Percentiles rank a stretch among this genome's conserved stretches.
These are phyloP conservation scores for Bhutanitis thaidina DNA, from an alignment of 2,888 invertebrate species.

Conservation along the genomic window DNA sequence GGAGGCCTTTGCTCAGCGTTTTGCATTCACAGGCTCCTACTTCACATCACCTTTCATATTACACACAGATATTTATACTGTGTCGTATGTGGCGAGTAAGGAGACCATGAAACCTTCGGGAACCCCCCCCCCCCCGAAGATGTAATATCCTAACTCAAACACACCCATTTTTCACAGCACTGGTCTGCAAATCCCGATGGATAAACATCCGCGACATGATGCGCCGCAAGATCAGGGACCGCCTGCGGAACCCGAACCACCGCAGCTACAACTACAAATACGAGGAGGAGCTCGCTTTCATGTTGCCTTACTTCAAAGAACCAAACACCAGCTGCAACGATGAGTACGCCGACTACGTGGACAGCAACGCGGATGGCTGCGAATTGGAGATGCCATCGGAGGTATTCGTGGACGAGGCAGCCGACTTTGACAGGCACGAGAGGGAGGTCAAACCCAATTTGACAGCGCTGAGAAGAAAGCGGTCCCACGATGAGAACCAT, in stretches of 20 bases:
- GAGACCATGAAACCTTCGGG: no score
- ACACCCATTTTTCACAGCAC: slow-evolving; percentile 41
- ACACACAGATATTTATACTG: no score
- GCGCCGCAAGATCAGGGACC: slow-evolving; percentile 53
- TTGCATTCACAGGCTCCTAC: no score
- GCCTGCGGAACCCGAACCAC: slow-evolving; percentile 44
- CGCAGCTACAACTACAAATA: slow-evolving; percentile 59
- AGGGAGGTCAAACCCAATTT: slow-evolving; percentile 41
- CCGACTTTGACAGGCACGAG: slow-evolving; percentile 34
- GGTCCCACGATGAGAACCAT: slow-evolving; percentile 26
- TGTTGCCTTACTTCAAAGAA: slow-evolving; percentile 57
- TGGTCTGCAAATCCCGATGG: slow-evolving; percentile 62
- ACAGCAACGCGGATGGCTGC: slow-evolving; percentile 34
- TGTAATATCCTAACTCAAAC: no score
- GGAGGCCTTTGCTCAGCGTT: no score
- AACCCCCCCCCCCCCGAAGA: no score
- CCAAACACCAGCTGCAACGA: slow-evolving; percentile 29
- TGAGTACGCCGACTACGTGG: slow-evolving; percentile 44
- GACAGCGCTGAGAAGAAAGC: slow-evolving; percentile 26
- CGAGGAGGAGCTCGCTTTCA: slow-evolving; percentile 58
- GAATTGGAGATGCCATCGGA: slow-evolving; percentile 44
- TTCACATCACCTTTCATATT: no score
- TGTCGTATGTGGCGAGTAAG: no score
- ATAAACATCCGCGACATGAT: slow-evolving; percentile 68
- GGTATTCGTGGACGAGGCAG: slow-evolving; percentile 37